phyloP scores from a whole-genome alignment of 2,888 invertebrate species.

The Cheilosia vernalis region DNA sequence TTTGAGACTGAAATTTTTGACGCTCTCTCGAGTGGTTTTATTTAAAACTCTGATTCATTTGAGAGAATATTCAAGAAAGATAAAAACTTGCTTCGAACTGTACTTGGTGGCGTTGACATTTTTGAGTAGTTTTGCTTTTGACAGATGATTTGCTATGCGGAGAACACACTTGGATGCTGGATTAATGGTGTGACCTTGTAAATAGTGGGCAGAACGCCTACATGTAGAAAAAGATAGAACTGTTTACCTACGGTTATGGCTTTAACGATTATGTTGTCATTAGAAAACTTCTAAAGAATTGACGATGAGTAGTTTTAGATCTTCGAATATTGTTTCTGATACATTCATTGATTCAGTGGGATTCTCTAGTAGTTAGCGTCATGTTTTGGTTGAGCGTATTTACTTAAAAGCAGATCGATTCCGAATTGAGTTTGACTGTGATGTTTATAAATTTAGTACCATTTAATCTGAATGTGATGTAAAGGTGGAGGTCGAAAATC shows the following conservation, averaged over 20 bases:
- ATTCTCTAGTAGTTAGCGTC: too few species aligned
- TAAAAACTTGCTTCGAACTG: slow-evolving; percentile 40
- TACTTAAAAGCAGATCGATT: too few species aligned
- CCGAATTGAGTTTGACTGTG: too few species aligned
- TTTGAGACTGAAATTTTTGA: slow-evolving; percentile 30
- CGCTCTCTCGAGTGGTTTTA: slow-evolving; percentile 64
- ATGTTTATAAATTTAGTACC: too few species aligned
- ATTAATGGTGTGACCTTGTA: slow-evolving; percentile 42
- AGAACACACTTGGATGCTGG: slow-evolving; percentile 5
- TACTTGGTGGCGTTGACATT: slow-evolving; percentile 14
- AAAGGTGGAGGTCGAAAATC: too few species aligned
- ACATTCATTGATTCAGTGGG: too few species aligned
- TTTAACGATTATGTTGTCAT: slow-evolving; percentile 24
- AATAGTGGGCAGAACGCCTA: slow-evolving; percentile 47
- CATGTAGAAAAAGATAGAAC: background rate
- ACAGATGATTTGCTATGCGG: slow-evolving; percentile 10
- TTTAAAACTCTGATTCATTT: slow-evolving; percentile 58
- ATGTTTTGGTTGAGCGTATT: too few species aligned
- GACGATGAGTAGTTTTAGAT: background rate
- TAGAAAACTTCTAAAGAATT: slow-evolving; percentile 3
- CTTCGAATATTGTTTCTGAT: background rate
- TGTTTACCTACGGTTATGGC: slow-evolving; percentile 7
- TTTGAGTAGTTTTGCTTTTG: slow-evolving; percentile 35
- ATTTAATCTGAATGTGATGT: too few species aligned
- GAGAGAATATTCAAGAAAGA: slow-evolving; percentile 58